phyloP scores from a whole-genome alignment of 2,888 invertebrate species.

The Diaprepes abbreviatus region DNA sequence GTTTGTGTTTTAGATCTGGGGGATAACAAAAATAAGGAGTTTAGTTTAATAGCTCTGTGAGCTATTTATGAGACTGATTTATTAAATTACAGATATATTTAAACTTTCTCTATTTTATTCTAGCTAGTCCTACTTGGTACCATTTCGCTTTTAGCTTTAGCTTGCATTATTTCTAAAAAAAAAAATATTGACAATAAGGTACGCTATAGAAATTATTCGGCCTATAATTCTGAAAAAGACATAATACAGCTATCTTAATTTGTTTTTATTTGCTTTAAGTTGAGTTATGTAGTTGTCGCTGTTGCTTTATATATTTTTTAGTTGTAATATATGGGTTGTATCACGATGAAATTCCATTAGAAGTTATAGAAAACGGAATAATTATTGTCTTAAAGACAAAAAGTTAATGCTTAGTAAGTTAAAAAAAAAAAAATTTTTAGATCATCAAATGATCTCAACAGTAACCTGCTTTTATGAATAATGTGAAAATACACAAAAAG shows the following conservation, averaged over 20 bases:
- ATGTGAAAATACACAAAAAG: too few relatives aligned
- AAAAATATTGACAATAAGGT: constrained; percentile 30
- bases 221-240: constrained; percentile 9
- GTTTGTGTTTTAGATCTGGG: background rate
- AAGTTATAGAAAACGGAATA: background rate
- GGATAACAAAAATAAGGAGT: background rate
- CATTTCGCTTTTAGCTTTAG: constrained; percentile 31
- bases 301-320: background rate
- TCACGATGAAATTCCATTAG: background rate
- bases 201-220: constrained; percentile 13
- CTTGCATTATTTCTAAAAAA: constrained; percentile 7
- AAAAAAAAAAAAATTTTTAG: too few relatives aligned
- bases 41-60: constrained; percentile 19
- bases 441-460: too few relatives aligned
- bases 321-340: background rate
- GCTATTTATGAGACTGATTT: constrained; percentile 35
- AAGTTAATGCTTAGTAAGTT: too few relatives aligned
- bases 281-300: background rate
- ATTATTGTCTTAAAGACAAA: background rate
- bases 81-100: constrained; percentile 19
- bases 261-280: constrained; percentile 1
- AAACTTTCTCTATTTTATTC: constrained; percentile 25
- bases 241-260: background rate
- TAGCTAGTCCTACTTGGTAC: constrained; percentile 28
- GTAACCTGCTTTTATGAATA: too few relatives aligned